phyloP scores from a whole-genome alignment of 2,888 invertebrate species.

The Pyrocoelia pectoralis region DNA sequence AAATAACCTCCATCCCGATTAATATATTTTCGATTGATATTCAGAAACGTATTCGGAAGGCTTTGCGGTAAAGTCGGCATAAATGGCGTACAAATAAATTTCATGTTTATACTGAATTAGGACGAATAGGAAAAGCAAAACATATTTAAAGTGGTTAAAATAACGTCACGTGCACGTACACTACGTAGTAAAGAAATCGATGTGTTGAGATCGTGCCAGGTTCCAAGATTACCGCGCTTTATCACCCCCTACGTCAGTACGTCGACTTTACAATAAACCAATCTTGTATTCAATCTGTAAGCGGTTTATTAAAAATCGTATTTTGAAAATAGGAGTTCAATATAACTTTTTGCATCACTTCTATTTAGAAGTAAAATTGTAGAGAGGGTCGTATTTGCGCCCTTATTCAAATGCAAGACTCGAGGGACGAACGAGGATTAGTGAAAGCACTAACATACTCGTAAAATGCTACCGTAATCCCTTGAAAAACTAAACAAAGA shows the following conservation, averaged over 20 bases:
- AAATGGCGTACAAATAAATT: constrained; percentile 22
- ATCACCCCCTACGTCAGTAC: constrained; percentile 12
- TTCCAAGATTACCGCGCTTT: constrained; percentile 31
- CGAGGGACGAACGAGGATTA: too few relatives aligned
- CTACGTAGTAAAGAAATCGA: constrained; percentile 37
- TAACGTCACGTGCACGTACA: constrained; percentile 35
- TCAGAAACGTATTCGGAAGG: not conserved
- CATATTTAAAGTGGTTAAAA: constrained; percentile 20
- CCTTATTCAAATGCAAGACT: too few relatives aligned
- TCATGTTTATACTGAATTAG: constrained; percentile 27
- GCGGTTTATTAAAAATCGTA: too few relatives aligned
- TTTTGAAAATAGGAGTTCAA: too few relatives aligned
- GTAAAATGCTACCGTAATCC: too few relatives aligned
- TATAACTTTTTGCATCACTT: too few relatives aligned
- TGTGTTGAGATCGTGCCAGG: constrained; percentile 39
- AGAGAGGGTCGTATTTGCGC: too few relatives aligned
- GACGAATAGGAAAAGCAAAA: constrained; percentile 14
- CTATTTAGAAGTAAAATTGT: too few relatives aligned
- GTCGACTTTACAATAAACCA: not conserved
- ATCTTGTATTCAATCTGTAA: not conserved
- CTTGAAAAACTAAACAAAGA: too few relatives aligned
- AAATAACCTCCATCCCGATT: too few relatives aligned
- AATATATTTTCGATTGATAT: not conserved
- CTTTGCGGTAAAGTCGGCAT: not conserved
- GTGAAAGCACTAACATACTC: too few relatives aligned